Base-by-base conservation (phyloP, 2,113 vertebrate species). In the Odontesthes bonariensis region DNA sequence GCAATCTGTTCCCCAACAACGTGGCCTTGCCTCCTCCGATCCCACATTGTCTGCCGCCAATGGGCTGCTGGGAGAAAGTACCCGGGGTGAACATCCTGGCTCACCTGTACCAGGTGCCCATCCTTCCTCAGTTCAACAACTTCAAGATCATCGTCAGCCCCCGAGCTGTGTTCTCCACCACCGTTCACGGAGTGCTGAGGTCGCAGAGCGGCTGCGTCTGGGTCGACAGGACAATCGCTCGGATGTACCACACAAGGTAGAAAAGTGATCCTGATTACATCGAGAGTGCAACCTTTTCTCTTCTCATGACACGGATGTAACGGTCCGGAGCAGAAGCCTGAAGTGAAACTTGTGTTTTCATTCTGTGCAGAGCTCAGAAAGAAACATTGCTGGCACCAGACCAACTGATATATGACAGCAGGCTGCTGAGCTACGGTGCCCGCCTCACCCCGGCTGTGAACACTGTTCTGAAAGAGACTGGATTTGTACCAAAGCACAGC, bases 21-120 rank as follows among this genome's bases (percentile, higher is more conserved):
- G 33, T 57, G 8, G 32, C 63, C 4, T 0, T 20, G 19, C 40
- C 38, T 1, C 3, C 0, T 0, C 3, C 23, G 0, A 66, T 87
- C 64, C 68, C 80, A 13, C 46, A 84, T 38, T 31, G 73, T 4
- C 17, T 35, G 16, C 47, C 16, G 1, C 27, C 1, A 8, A 14
- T 1, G 17, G 47, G 17, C 5, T 38, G 4, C 31, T 95, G 94
- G 95, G 62, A 71, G 0, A 4, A 62, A 0, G 79, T 95, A 16
- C 44, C 73, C 0, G 94, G 94, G 44, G 56, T 85, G 8, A 92
- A 95, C 70, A 91, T 96, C 77, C 46, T 95, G 16, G 71, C 86
- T 13, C 92, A 94, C 23, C 17, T 93, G 8, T 47, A 87, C 60
- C 81, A 87, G 8, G 73, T 87, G 13, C 85, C 82, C 0, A 22